Conservation (phyloP, 1,140 invertebrate species). For the Tetragonula clypearis region DNA sequence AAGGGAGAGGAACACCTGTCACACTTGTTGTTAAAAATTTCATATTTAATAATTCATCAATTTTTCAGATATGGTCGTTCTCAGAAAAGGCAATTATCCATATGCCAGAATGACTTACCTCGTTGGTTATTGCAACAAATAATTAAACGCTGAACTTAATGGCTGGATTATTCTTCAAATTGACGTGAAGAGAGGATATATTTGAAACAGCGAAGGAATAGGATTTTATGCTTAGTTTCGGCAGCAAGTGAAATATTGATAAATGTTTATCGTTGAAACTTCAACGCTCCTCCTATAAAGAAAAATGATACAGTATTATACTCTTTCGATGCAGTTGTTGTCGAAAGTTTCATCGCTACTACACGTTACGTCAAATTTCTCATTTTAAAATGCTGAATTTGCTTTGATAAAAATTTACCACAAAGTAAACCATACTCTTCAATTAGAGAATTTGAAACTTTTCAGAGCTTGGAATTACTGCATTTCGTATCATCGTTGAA, state of each 20-base stretch:
- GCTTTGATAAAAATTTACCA: too few species aligned
- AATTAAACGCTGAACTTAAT: neutral
- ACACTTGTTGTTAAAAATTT: neutral
- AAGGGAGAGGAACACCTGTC: too few species aligned
- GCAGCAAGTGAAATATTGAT: neutral
- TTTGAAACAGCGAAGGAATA: neutral
- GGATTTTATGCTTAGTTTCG: neutral
- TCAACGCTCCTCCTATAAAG: neutral
- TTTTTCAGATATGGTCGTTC: neutral
- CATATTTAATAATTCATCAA: neutral
- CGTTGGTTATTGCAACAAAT: neutral
- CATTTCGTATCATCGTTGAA: too few species aligned
- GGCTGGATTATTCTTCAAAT: neutral
- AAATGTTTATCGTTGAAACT: too few species aligned
- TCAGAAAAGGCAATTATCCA: neutral
- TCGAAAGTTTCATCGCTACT: neutral
- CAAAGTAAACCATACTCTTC: too few species aligned
- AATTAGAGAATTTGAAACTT: too few species aligned
- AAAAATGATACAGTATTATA: neutral
- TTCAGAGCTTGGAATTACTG: too few species aligned
- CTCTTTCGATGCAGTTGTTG: neutral
- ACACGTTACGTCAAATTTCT: too few species aligned
- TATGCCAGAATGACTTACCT: neutral
- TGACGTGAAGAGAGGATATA: neutral
- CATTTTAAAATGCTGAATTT: too few species aligned